phyloP scores from a whole-genome alignment of 2,113 vertebrate species.

The Zosterops hypoxanthus region DNA sequence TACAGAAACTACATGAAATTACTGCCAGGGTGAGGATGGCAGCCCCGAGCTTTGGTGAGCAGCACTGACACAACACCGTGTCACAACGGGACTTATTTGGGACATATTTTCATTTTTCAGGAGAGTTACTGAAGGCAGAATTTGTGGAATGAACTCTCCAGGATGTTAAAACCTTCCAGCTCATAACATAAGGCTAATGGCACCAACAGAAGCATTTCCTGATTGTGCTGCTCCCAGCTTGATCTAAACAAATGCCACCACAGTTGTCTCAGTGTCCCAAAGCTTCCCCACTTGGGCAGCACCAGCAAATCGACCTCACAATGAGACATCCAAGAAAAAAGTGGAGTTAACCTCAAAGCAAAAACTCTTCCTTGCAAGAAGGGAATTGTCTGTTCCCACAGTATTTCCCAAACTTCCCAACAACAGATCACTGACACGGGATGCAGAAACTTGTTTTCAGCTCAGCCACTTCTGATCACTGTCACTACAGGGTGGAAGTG shows the following conservation, averaged over 20 bases:
- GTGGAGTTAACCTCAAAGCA: background rate
- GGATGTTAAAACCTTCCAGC: background rate
- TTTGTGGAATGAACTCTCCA: background rate
- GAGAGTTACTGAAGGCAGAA: background rate
- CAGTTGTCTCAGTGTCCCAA: background rate
- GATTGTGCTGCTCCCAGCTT: background rate
- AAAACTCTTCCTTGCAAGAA: background rate
- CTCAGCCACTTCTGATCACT: background rate
- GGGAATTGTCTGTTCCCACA: background rate
- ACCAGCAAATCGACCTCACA: background rate
- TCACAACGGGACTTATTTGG: background rate
- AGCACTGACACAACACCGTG: background rate
- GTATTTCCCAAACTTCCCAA: background rate
- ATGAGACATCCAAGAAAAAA: rapidly evolving
- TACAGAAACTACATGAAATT: background rate
- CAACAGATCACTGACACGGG: rapidly evolving
- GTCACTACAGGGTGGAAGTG: background rate
- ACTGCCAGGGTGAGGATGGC: background rate
- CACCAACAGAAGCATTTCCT: background rate
- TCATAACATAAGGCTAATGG: background rate
- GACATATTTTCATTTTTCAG: background rate
- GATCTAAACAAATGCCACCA: background rate
- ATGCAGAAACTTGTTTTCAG: background rate
- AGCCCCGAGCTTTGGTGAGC: background rate
- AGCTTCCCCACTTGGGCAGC: background rate